phyloP scores from a whole-genome alignment of 2,888 invertebrate genomes.

The Erpobdella octoculata region DNA sequence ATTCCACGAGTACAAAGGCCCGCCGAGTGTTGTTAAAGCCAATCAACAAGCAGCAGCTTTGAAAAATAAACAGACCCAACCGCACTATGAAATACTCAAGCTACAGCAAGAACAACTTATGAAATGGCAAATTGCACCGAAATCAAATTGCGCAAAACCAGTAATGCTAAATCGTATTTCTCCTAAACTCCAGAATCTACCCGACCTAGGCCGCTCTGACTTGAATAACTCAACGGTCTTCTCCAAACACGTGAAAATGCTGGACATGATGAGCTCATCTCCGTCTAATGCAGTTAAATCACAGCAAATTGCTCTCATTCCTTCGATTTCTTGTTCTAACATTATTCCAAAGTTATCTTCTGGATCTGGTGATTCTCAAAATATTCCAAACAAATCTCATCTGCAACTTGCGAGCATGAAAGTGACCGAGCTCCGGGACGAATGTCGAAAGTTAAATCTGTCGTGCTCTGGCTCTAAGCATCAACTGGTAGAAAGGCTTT shows the following conservation, averaged over 20 bases:
- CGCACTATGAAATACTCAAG: not conserved
- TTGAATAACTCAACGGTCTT: not conserved
- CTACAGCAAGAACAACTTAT: constrained; percentile 24
- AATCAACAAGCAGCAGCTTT: not conserved
- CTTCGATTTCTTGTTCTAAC: no score
- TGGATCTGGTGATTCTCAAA: not conserved
- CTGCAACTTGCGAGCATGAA: constrained; percentile 20
- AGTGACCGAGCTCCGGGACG: constrained; percentile 59
- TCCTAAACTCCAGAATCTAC: no score
- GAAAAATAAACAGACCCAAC: constrained; percentile 16
- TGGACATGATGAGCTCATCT: constrained; percentile 5
- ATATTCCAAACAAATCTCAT: constrained; percentile 14
- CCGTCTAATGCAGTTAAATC: not conserved
- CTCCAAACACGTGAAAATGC: not conserved
- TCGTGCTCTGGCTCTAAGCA: constrained; percentile 94
- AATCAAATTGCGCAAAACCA: not conserved
- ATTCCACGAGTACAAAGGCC: constrained; percentile 82
- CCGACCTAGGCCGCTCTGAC: not conserved
- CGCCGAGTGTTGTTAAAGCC: constrained; percentile 60
- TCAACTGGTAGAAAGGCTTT: constrained; percentile 81
- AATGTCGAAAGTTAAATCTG: constrained; percentile 82
- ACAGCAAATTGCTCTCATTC: no score
- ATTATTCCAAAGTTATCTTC: no score
- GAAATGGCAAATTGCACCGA: constrained; percentile 20
- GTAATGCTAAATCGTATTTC: not conserved